Evolutionary conservation across 2,888 invertebrate genomes (phyloP).

Genomic region (Apoda limacodes): DNA sequence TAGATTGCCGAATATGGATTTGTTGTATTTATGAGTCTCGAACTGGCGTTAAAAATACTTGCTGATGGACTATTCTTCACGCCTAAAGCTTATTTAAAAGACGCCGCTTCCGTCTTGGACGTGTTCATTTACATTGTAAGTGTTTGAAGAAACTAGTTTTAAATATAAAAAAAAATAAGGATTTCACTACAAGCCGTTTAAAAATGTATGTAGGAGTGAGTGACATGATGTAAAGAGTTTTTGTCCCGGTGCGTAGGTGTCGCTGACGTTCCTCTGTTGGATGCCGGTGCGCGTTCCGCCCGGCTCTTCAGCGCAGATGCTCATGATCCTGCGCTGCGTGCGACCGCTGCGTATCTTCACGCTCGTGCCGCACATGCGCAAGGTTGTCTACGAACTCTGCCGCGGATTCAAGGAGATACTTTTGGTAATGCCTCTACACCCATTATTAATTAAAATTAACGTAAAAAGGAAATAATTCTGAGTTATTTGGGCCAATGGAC

Average conservation of each 20-base stretch:
- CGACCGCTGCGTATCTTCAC: slow-evolving; percentile 97
- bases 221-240: neutral
- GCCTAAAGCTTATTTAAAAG: slow-evolving; percentile 98
- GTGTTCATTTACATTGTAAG: slow-evolving; percentile 96
- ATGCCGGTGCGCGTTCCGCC: slow-evolving; percentile 94
- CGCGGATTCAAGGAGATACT: slow-evolving; percentile 99
- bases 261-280: slow-evolving; percentile 95
- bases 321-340: slow-evolving; percentile 97
- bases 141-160: slow-evolving; percentile 19
- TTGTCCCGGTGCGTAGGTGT: slow-evolving; percentile 72
- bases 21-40: slow-evolving; percentile 98
- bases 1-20: slow-evolving; percentile 96
- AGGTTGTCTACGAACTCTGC: slow-evolving; percentile 98
- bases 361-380: slow-evolving; percentile 98
- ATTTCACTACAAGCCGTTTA: neutral
- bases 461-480: no score
- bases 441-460: no score
- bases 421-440: no score
- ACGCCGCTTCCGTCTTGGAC: slow-evolving; percentile 96
- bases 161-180: neutral
- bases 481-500: no score
- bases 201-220: neutral
- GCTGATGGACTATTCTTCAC: slow-evolving; percentile 99
- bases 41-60: slow-evolving; percentile 93
- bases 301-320: slow-evolving; percentile 91